A percentile compares a stretch with the other conserved stretches of the same genome.
Conservation (phyloP, 2,113 vertebrate genomes). For the Phainopepla nitens region DNA sequence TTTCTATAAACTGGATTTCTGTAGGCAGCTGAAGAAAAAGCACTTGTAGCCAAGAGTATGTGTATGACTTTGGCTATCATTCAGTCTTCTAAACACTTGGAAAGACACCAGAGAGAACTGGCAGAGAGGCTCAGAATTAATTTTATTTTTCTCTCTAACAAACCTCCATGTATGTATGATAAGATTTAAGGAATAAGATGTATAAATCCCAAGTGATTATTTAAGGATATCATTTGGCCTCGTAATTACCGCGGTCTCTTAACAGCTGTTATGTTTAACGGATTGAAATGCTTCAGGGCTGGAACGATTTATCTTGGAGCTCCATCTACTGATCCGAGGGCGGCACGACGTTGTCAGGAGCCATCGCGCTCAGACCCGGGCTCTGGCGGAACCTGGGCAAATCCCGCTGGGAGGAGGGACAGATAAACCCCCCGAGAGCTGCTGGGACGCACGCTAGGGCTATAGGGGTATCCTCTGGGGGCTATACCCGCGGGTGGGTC, state of each 20-base stretch:
- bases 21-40: neutral
- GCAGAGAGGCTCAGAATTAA: neutral
- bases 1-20: neutral
- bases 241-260: constrained; percentile 9
- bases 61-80: neutral
- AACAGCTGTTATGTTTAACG: neutral
- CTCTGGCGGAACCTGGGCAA: neutral
- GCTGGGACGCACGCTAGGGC: neutral
- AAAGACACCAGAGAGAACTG: neutral
- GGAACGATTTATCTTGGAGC: constrained; percentile 48
- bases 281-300: neutral
- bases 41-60: neutral
- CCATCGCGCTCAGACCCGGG: neutral
- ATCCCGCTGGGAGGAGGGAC: neutral
- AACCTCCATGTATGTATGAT: neutral
- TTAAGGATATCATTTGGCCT: constrained; percentile 37
- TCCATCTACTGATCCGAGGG: constrained; percentile 44
- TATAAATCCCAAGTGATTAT: constrained; percentile 33
- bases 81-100: neutral
- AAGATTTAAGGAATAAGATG: constrained; percentile 12
- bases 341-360: neutral
- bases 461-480: neutral
- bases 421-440: neutral
- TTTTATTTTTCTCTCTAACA: neutral
- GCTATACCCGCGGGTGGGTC: rapidly evolving